Conservation (phyloP, 2,888 invertebrate genomes). For the Tenthredo mesomela region DNA sequence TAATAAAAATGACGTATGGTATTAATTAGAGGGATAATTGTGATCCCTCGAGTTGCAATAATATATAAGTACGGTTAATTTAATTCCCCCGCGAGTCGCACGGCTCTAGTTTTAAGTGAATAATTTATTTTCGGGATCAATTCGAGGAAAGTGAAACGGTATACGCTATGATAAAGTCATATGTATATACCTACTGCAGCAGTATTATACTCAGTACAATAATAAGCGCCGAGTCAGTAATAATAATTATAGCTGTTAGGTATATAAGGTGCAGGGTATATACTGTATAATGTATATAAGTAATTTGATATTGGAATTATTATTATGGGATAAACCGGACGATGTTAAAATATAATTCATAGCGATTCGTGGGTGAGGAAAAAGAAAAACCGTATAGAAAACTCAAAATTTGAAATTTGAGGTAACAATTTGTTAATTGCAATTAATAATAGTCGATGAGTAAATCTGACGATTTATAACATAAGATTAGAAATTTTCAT, state of each 20-base stretch:
- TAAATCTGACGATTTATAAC: too few relatives aligned
- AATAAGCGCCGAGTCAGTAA: not conserved
- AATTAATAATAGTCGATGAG: too few relatives aligned
- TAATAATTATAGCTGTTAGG: not conserved
- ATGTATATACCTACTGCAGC: not conserved
- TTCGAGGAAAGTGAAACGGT: conserved; percentile 35
- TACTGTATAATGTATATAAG: too few relatives aligned
- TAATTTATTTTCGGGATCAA: conserved; percentile 25
- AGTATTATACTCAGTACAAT: not conserved
- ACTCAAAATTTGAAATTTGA: too few relatives aligned
- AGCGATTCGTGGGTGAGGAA: too few relatives aligned
- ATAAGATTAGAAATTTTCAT: too few relatives aligned
- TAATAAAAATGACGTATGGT: not conserved
- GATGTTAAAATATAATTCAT: too few relatives aligned
- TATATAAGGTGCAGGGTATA: too few relatives aligned
- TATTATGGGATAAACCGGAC: not conserved
- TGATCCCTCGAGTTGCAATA: not conserved
- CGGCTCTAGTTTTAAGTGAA: conserved; percentile 29
- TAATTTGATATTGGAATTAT: not conserved
- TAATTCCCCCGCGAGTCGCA: not conserved
- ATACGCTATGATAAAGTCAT: conserved; percentile 12
- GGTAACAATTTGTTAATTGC: too few relatives aligned
- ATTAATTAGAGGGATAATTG: conserved; percentile 10
- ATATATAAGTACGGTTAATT: conserved; percentile 1
- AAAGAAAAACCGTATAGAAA: too few relatives aligned